Conservation (phyloP, 2,797 vertebrate species). For the Gastrophryne carolinensis region DNA sequence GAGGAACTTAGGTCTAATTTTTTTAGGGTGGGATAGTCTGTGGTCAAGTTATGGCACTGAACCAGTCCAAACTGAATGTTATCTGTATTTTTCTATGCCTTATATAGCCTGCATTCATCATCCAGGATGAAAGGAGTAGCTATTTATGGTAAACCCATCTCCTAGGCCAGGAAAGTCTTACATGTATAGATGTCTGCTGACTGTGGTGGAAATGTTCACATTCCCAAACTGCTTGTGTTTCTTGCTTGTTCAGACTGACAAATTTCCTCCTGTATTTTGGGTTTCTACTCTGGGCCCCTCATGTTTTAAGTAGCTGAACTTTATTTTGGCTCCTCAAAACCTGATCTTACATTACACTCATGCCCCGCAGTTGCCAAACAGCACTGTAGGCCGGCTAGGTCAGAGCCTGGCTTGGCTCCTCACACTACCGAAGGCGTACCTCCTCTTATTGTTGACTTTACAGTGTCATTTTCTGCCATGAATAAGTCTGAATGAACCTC, state of each 20-base stretch:
- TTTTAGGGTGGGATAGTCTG: no score
- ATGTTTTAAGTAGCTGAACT: slow-evolving; percentile 33
- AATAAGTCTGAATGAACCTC: background rate
- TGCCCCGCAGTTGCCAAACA: background rate
- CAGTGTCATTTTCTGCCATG: background rate
- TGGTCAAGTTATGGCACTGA: no score
- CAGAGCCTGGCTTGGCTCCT: slow-evolving; percentile 2
- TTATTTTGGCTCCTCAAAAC: slow-evolving; percentile 12
- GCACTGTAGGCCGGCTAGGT: background rate
- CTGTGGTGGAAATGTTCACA: slow-evolving; percentile 78
- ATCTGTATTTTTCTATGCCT: no score
- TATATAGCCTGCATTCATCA: no score
- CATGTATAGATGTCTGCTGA: slow-evolving; percentile 75
- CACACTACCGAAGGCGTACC: background rate
- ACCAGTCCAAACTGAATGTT: no score
- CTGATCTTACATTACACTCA: slow-evolving; percentile 2
- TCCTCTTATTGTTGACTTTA: background rate
- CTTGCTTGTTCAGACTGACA: slow-evolving; percentile 14
- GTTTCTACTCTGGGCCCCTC: background rate
- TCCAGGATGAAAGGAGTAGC: background rate
- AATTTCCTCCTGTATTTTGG: background rate
- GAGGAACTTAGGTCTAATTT: no score
- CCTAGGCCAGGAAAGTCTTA: slow-evolving; percentile 81
- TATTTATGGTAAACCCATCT: background rate
- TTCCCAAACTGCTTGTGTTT: slow-evolving; percentile 65